Base-by-base conservation (phyloP, 2,113 vertebrate species). In the Sclerurus mexicanus region DNA sequence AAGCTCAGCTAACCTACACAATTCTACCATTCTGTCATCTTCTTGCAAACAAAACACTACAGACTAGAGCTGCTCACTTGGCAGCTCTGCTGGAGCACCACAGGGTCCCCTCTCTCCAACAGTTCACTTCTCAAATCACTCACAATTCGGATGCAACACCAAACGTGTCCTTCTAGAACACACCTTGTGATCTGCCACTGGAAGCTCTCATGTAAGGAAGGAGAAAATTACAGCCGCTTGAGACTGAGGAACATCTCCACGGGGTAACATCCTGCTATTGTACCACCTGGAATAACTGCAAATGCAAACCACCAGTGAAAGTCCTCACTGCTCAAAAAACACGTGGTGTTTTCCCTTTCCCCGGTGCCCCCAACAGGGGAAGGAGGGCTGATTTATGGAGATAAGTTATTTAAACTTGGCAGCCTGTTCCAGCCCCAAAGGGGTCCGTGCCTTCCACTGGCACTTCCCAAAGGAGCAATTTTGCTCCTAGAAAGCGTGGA, bases 1-100 rank as follows among this genome's bases (percentile, higher is more conserved):
- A 63, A 69, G 72, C 50, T 87, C 73, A 86, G 87, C 75, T 76
- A 91, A 79, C 83, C 83, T 80, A 95, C 85, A 92, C 76, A 77
- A 18, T 35, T 74, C 63, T 35, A 76, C 37, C 37, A 58, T 58
- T n/a, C 79, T 67, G 80, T 35, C 86, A 84, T 44, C 2, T 39
- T 24, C 72, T 47, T 72, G 80, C 49, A 84, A 87, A 56, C 64
- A 95, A 77, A 80, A 35, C 25, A 37, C 47, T 47, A 21, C 73
- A 69, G 55, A 64, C 52, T 81, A 52, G 66, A 81, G 81, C 12
- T 88, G 85, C 77, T 78, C 59, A 42, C n/a, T 74, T 87, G 83
- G 30, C 83, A 59, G 71, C 35, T 68, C 55, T 6, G 4, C 28
- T 14, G 59, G 7, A 74, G 13, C 3, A 2, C n/a, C 49, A 42